These are phyloP conservation scores for Sarcoramphus papa DNA, from an alignment of 2,797 vertebrate genomes.

Conservation along the genomic window DNA sequence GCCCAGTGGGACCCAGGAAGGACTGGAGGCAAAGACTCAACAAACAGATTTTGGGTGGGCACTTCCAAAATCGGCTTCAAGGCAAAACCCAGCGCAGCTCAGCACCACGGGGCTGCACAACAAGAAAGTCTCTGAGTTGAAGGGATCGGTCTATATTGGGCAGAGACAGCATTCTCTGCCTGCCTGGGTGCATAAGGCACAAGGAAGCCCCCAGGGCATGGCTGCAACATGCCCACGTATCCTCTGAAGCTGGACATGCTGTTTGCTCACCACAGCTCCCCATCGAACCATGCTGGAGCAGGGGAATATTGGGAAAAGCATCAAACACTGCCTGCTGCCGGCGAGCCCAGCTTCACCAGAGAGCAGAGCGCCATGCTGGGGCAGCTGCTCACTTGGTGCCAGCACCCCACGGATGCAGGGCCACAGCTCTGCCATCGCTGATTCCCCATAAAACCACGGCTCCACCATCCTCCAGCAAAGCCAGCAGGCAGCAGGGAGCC, in stretches of 20 bases:
- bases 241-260: neutral
- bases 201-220: neutral
- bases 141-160: neutral
- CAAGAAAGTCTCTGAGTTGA: neutral
- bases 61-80: neutral
- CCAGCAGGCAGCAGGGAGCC: neutral
- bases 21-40: neutral
- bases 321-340: neutral
- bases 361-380: neutral
- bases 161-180: neutral
- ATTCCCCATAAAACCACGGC: neutral
- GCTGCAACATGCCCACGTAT: neutral
- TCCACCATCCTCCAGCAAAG: neutral
- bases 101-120: neutral
- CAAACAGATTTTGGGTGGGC: neutral
- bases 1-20: fast-evolving
- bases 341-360: neutral
- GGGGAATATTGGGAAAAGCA: neutral
- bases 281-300: fast-evolving
- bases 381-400: neutral
- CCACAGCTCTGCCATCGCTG: neutral
- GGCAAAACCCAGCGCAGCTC: neutral
- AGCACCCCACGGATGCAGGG: neutral
- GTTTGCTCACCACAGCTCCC: neutral
- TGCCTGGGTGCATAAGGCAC: neutral